Base-by-base conservation (phyloP, 1,140 invertebrate genomes). In the Ceratosolen fusciceps region DNA sequence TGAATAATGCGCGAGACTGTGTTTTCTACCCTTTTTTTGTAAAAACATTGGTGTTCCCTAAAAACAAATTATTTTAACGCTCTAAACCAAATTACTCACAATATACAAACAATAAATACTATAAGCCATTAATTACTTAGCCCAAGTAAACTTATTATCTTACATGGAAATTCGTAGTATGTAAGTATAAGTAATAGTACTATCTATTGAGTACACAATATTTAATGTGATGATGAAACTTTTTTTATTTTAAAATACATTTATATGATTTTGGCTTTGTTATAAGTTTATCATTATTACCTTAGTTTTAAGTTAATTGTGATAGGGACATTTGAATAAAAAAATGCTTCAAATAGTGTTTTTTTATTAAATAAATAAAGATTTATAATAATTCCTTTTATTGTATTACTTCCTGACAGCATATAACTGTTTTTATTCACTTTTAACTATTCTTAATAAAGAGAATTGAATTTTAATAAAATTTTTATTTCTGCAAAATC, bases 281-380 rank as follows among this genome's bases (percentile, higher is more conserved):
- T 70, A 39, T 54, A 37, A 60, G 19, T 77, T 60, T 71, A 70
- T 77, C 68, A 62, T 78, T 49, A 78, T 70, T 73, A 74, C 34
- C 74, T 80, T 80, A 77, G 62, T 39, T 80, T 52, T 83, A 83
- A 82, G 81, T 82, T 82, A 82, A 81, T 80, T 84, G 83, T 84
- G 82, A 84, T 83, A 84, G 82, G 79, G 79, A 82, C 26, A 70
- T 52, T 67, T 71, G n/a, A 80, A 75, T 74, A 80, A 80, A 74
- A 74, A 72, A 49, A 72, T 1, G n/a, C n/a, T n/a, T n/a, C n/a
- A n/a, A n/a, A n/a, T n/a, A n/a, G n/a, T n/a, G n/a, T n/a, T n/a
- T n/a, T n/a, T n/a, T n/a, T n/a, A n/a, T n/a, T n/a, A n/a, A n/a
- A n/a, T n/a, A n/a, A n/a, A n/a, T n/a, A n/a, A n/a, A n/a, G n/a